These are phyloP conservation scores for Mesodorylaimus sp. DNA, from an alignment of 2,888 invertebrate genomes.

Conservation along the genomic window DNA sequence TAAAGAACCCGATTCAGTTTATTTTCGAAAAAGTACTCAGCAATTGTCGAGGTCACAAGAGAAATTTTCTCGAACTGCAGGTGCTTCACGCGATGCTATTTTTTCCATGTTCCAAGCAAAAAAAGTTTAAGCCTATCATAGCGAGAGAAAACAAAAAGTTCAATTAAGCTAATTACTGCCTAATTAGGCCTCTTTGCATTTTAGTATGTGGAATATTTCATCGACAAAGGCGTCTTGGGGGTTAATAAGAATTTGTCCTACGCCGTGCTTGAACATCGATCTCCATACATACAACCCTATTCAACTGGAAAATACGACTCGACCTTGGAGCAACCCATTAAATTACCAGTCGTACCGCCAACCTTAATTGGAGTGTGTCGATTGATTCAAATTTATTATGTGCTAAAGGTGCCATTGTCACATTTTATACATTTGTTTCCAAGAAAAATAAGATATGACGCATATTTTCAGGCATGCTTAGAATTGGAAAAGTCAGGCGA, in stretches of 20 bases:
- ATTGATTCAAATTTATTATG: slow-evolving; percentile 51
- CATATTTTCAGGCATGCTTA: slow-evolving; percentile 43
- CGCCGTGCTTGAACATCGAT: slow-evolving; percentile 50
- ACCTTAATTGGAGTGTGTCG: slow-evolving; percentile 52
- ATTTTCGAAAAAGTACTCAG: no score
- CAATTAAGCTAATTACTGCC: no score
- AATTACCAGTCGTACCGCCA: slow-evolving; percentile 55
- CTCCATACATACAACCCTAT: slow-evolving; percentile 45
- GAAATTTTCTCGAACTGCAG: no score
- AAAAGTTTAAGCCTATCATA: no score
- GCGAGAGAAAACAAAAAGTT: no score
- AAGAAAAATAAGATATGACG: not conserved
- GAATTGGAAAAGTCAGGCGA: slow-evolving; percentile 51
- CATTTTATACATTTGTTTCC: not conserved
- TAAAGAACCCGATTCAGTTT: not conserved
- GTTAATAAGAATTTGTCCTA: slow-evolving; percentile 50
- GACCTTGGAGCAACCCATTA: slow-evolving; percentile 42
- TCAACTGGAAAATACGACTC: slow-evolving; percentile 43
- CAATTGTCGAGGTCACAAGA: no score
- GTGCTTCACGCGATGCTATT: no score
- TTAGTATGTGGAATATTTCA: slow-evolving; percentile 54
- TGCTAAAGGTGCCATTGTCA: slow-evolving; percentile 46
- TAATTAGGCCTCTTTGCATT: slow-evolving; percentile 14
- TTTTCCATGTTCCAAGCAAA: no score
- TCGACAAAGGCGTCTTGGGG: slow-evolving; percentile 51